phyloP scores from a whole-genome alignment of 2,113 vertebrate species.

The Podiceps cristatus region DNA sequence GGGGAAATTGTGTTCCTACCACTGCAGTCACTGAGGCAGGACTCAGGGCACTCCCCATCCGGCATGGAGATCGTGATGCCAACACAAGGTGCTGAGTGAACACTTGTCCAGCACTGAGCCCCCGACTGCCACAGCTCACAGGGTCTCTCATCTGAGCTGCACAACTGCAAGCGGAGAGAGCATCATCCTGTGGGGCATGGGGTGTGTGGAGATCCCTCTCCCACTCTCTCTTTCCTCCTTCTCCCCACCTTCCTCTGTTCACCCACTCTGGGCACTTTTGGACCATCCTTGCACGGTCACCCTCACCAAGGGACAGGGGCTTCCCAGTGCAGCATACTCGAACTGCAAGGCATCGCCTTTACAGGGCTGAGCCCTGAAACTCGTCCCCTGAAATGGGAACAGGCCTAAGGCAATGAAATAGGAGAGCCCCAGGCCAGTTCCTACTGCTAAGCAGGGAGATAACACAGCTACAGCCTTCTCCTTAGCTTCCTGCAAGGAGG shows the following conservation, averaged over 20 bases:
- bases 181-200: rapidly evolving
- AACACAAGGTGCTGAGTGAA: not conserved
- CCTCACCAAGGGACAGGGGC: not conserved
- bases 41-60: not conserved
- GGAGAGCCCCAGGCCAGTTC: not conserved
- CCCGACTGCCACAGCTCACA: rapidly evolving
- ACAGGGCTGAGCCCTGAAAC: not conserved
- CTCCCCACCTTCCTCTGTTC: not conserved
- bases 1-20: not conserved
- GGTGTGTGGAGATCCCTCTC: not conserved
- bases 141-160: not conserved
- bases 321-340: rapidly evolving
- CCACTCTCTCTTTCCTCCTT: not conserved
- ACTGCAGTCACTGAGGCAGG: not conserved
- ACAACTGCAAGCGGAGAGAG: not conserved
- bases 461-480: not conserved
- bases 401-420: not conserved
- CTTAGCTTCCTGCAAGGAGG: not conserved
- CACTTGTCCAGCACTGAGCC: not conserved
- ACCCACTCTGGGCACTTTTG: not conserved
- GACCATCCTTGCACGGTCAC: not conserved
- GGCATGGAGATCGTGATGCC: not conserved
- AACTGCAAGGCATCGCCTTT: not conserved
- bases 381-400: not conserved
- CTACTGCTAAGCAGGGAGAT: not conserved